Evolutionary conservation across 2,113 vertebrate species (phyloP).

Genomic region (Malaclemys terrapin): DNA sequence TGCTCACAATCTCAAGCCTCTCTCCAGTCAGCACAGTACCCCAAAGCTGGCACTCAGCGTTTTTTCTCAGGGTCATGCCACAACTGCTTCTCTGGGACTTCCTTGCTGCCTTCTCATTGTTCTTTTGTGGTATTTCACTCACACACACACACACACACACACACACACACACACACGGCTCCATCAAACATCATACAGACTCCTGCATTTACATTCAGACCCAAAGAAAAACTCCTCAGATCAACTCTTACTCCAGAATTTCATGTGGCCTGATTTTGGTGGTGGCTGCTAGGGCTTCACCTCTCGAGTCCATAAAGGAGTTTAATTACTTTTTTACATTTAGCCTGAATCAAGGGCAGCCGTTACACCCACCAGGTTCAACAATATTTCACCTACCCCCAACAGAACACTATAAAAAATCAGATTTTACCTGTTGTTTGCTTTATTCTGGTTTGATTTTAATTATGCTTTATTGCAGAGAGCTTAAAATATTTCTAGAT

Average conservation of each 20-base stretch:
- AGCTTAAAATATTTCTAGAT: background rate
- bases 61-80: background rate
- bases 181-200: background rate
- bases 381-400: background rate
- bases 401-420: background rate
- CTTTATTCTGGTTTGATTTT: background rate
- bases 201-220: background rate
- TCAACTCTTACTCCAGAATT: background rate
- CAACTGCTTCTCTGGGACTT: rapidly evolving
- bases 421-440: background rate
- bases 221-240: too few relatives aligned
- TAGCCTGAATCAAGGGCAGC: background rate
- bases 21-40: background rate
- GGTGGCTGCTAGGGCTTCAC: background rate
- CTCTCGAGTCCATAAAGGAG: background rate
- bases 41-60: background rate
- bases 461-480: background rate
- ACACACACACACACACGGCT: background rate
- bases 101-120: background rate
- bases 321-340: background rate
- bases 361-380: background rate
- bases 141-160: background rate
- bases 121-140: background rate
- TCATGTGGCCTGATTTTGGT: background rate
- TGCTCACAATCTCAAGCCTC: background rate